Evolutionary conservation across 2,888 invertebrate species (phyloP), one percentile per base, ranked within the genome.

Genomic region (Amiota minor): DNA sequence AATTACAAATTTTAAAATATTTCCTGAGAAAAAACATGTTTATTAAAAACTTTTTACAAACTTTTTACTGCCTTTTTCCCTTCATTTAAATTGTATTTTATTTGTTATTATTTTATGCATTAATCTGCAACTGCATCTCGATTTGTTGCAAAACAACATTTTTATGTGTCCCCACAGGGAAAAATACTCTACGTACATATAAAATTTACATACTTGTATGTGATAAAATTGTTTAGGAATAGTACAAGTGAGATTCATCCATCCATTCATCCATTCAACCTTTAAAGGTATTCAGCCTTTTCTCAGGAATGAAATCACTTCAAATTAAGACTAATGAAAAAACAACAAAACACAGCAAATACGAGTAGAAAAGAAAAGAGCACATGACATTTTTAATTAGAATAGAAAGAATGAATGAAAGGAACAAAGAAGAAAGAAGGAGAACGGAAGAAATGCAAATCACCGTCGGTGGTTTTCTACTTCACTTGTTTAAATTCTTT

Each of bases 381-480:
- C 67, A 47, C 16, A 67, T 49, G 20, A 67, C 20, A 67, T 67
- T 67, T 67, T 67, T 67, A 67, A 67, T 67, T 67, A 67, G 35
- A 67, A 67, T 67, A 49, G 12, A 67, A 67, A 67, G 67, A 67
- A 67, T 23, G 16, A 47, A 16, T 47, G 35, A 65, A 47, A 47
- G 47, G 47, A 65, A 18, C 35, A 47, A 47, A 47, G 67, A 67
- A 65, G 14, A 47, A 47, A 35, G 67, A 67, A 67, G 23, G 16
- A 47, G 35, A 65, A 47, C 47, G 47, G 18, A 65, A 18, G 46
- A 47, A 47, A 65, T 65, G 64, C 64, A 45, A 65, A 65, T 65
- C 14, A 67, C 67, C 50, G 50, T 67, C 20, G 50, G 67, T 67
- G 49, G 67, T 50, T 67, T 50, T 20, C 18, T 20, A 50, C 23